Conservation (phyloP, 2,888 invertebrate genomes). For the Chloromyia formosa region DNA sequence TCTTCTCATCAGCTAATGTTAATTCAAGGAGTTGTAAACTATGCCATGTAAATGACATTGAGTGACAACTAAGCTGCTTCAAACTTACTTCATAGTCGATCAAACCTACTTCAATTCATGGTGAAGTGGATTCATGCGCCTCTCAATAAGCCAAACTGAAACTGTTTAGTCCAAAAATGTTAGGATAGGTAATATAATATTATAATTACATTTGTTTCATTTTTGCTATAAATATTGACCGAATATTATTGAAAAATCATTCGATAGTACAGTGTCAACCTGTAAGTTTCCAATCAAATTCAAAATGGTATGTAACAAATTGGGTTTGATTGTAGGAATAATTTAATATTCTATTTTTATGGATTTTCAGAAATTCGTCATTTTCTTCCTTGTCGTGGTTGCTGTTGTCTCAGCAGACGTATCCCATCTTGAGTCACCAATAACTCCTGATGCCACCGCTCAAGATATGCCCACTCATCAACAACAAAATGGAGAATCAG, state of each 20-base stretch:
- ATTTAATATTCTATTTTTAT: not conserved
- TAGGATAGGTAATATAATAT: no score
- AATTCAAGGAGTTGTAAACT: no score
- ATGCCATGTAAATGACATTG: no score
- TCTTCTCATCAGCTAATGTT: no score
- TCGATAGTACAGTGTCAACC: not conserved
- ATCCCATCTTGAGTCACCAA: not conserved
- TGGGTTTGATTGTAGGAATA: not conserved
- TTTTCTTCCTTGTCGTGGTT: not conserved
- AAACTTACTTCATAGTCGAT: no score
- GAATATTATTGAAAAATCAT: not conserved
- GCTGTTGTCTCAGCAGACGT: slow-evolving; percentile 4
- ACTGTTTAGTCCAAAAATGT: no score
- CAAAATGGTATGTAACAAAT: not conserved
- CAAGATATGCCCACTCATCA: not conserved
- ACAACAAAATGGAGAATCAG: not conserved
- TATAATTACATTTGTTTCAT: no score
- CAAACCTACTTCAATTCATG: no score
- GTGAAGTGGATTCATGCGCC: no score
- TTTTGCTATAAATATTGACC: no score
- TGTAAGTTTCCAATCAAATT: slow-evolving; percentile 4
- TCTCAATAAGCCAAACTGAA: no score
- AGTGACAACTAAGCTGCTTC: no score
- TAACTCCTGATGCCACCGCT: not conserved
- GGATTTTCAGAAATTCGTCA: slow-evolving; percentile 6